phyloP scores from a whole-genome alignment of 1,140 invertebrate genomes.

The Drosophila varians region DNA sequence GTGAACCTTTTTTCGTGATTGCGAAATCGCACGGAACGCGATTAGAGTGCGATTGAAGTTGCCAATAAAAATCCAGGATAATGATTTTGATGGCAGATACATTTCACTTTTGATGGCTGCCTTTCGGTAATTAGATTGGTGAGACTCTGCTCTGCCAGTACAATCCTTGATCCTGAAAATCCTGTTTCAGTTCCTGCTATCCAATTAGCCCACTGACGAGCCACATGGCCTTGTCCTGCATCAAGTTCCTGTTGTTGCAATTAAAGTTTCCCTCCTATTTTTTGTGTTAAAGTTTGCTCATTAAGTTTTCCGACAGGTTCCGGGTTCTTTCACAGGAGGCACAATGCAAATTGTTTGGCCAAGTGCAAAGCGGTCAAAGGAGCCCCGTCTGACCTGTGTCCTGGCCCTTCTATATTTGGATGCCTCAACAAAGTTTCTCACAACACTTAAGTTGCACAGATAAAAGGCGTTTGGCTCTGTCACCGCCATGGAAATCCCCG shows the following conservation, averaged over 20 bases:
- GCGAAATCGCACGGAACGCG: slow-evolving; percentile 25
- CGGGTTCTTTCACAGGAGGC: neutral
- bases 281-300: slow-evolving; percentile 26
- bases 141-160: neutral
- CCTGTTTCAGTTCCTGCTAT: neutral
- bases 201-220: slow-evolving; percentile 47
- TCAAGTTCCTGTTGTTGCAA: slow-evolving; percentile 22
- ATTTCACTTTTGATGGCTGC: slow-evolving; percentile 1
- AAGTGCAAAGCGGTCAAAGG: slow-evolving; percentile 32
- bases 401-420: slow-evolving; percentile 56
- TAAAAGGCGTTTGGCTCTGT: slow-evolving; percentile 44
- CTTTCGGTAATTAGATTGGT: slow-evolving; percentile 10
- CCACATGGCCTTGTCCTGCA: slow-evolving; percentile 30
- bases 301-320: slow-evolving; percentile 2
- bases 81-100: slow-evolving; percentile 3
- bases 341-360: slow-evolving; percentile 40
- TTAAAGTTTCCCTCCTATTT: slow-evolving; percentile 15
- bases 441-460: slow-evolving; percentile 66
- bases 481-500: slow-evolving; percentile 1
- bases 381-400: neutral
- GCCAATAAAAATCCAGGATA: neutral
- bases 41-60: slow-evolving; percentile 19
- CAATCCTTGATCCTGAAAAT: neutral
- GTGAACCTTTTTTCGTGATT: slow-evolving; percentile 41
- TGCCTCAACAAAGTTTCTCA: slow-evolving; percentile 67